These are phyloP conservation scores for Megaleporinus macrocephalus DNA, from an alignment of 2,113 vertebrate genomes.

Conservation along the genomic window DNA sequence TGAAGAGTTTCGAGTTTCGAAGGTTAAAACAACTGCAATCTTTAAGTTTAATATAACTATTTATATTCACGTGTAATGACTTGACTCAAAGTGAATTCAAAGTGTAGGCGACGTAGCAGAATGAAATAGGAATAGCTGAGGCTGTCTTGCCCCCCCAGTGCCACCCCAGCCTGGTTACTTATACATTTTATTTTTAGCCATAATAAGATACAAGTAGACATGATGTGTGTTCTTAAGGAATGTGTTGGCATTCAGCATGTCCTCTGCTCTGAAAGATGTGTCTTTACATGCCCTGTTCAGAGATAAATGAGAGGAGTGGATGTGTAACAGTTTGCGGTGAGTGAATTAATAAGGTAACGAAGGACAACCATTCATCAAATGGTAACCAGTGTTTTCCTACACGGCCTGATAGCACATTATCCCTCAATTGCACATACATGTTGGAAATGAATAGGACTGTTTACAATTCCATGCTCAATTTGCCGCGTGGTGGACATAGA, in stretches of 20 bases:
- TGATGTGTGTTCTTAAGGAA: constrained; percentile 24
- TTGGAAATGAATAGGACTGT: constrained; percentile 27
- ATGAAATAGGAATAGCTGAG: not conserved
- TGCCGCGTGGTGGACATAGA: not conserved
- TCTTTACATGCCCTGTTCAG: constrained; percentile 33
- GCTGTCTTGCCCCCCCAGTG: not conserved
- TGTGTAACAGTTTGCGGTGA: not conserved
- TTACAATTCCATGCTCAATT: constrained; percentile 9
- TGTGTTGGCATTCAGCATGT: constrained; percentile 26
- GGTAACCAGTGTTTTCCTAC: constrained; percentile 10
- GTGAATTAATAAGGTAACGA: constrained; percentile 1
- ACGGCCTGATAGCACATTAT: constrained; percentile 11
- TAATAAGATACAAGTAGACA: constrained; percentile 6
- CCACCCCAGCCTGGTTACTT: not conserved
- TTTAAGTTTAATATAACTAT: too few relatives aligned
- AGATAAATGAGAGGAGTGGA: constrained; percentile 22
- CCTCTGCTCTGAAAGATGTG: constrained; percentile 2
- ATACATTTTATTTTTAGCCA: constrained; percentile 24
- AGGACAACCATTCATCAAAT: not conserved
- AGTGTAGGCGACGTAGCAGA: too few relatives aligned
- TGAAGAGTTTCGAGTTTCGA: too few relatives aligned
- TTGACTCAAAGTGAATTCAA: too few relatives aligned
- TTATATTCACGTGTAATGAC: too few relatives aligned
- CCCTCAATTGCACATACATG: constrained; percentile 16
- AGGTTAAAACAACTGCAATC: too few relatives aligned